Evolutionary conservation across 2,113 vertebrate genomes (phyloP).

Genomic region (Jacana jacana): DNA sequence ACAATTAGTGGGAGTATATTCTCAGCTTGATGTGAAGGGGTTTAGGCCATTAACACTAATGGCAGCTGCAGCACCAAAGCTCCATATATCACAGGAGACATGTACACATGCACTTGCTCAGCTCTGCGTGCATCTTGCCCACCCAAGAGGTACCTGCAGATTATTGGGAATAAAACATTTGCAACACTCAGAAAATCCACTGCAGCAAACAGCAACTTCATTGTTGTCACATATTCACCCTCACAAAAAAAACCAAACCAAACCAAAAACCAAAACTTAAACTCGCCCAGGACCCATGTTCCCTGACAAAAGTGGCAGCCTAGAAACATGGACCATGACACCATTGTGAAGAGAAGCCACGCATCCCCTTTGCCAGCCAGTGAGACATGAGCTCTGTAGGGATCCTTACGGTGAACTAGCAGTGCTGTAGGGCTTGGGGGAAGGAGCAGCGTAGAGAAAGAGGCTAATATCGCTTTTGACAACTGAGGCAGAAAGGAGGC

Average conservation of each 20-base stretch:
- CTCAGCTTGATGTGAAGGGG: not conserved
- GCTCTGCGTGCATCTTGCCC: not conserved
- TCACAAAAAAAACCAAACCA: not conserved
- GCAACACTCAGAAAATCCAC: not conserved
- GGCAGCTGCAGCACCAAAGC: not conserved
- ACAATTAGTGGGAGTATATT: slow-evolving; percentile 11
- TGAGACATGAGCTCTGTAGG: not conserved
- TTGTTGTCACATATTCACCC: not conserved
- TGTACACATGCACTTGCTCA: not conserved
- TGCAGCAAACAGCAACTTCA: not conserved
- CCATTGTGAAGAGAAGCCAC: not conserved
- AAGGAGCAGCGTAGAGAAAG: not conserved
- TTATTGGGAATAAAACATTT: not conserved
- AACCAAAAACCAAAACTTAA: not conserved
- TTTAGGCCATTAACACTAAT: not conserved
- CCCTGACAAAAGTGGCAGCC: not conserved
- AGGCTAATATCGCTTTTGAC: not conserved
- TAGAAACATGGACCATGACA: not conserved
- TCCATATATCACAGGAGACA: not conserved
- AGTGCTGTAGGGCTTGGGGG: not conserved
- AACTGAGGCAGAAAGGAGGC: not conserved
- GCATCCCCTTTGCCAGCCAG: fast-evolving
- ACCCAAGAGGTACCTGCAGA: not conserved
- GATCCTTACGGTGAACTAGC: not conserved
- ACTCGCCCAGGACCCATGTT: not conserved